Evolutionary conservation across 37 sponge, comb jelly and placozoan species (phyloP), one percentile per base, ranked within the genome.

Genomic region (Spongilla lacustris): DNA sequence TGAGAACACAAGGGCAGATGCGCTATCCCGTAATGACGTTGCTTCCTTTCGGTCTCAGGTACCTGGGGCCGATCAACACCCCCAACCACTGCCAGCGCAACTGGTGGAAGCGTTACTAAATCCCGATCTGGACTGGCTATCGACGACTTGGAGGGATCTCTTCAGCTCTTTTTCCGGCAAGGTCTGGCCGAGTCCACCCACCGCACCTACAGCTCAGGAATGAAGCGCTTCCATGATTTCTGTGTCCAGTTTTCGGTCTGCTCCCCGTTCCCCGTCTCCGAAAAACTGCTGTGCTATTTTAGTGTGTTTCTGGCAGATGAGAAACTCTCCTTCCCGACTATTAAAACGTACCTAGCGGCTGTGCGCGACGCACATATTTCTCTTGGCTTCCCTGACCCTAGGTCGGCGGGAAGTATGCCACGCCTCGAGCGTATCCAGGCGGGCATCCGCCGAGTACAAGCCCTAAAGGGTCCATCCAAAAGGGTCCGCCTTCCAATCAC

Each of bases 151-250:
- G 92, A 87, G 30, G 36, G 36, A 67, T 37, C 72, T 35, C 76
- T 85, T 89, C 71, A 82, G 27, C 21, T 36, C 71, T 87, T 48
- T 66, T 80, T 35, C 81, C 13, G 24, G 22, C 23, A 80, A 19
- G 88, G 75, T 11, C n/a, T 91, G 67, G 91, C 91, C 22, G 70
- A 78, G 29, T 88, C 89, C 68, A 92, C 93, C 33, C 69, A 69
- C 19, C 49, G 27, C 72, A 71, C 86, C 9, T 88, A 88, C 75
- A 14, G 36, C 4, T 76, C 87, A 69, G 90, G 77, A 35, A 36
- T 33, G 30, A 70, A 32, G 14, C 48, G 68, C 2, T 93, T 84
- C 68, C 75, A 67, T 11, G 33, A 27, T 8, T 89, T 89, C 84
- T 89, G 90, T 38, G 50, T 78, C 23, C 36, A 10, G 50, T 67